A percentile compares a stretch with the other conserved stretches of the same genome.
phyloP scores from a whole-genome alignment of 2,888 invertebrate genomes.

The Hofmannophila pseudospretella region DNA sequence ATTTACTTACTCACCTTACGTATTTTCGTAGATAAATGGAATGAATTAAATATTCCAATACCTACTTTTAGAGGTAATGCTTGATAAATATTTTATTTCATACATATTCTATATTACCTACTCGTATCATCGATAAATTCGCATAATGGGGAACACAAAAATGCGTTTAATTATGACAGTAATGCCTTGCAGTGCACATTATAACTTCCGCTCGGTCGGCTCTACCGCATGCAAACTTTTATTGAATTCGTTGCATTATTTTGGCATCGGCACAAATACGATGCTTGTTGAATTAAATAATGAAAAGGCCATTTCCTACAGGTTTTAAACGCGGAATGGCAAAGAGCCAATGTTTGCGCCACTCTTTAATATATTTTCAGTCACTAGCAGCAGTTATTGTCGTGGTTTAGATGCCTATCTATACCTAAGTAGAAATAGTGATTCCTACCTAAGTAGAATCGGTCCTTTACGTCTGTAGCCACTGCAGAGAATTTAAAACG shows the following conservation, averaged over 20 bases:
- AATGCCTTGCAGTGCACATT: conserved; percentile 11
- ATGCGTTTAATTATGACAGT: conserved; percentile 10
- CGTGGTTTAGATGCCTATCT: neutral
- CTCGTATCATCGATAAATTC: neutral
- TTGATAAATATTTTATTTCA: no score
- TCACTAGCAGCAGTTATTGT: conserved; percentile 7
- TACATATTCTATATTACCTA: no score
- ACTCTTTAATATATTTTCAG: conserved; percentile 29
- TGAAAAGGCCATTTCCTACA: conserved; percentile 61
- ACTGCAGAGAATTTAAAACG: no score
- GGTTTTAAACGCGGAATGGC: conserved; percentile 63
- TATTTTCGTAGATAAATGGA: no score
- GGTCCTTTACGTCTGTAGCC: no score
- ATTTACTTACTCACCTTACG: no score
- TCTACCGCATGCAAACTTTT: conserved; percentile 25
- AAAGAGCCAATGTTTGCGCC: conserved; percentile 49
- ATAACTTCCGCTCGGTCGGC: conserved; percentile 12
- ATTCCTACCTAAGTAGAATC: no score
- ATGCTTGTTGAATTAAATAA: conserved; percentile 70
- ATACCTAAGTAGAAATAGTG: neutral
- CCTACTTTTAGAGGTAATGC: no score
- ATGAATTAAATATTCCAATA: no score
- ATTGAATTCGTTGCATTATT: conserved; percentile 45
- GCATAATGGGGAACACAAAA: conserved; percentile 2
- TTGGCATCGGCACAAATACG: conserved; percentile 61